Conservation (phyloP, 2,888 invertebrate genomes). For the Aleiodes alternator region DNA sequence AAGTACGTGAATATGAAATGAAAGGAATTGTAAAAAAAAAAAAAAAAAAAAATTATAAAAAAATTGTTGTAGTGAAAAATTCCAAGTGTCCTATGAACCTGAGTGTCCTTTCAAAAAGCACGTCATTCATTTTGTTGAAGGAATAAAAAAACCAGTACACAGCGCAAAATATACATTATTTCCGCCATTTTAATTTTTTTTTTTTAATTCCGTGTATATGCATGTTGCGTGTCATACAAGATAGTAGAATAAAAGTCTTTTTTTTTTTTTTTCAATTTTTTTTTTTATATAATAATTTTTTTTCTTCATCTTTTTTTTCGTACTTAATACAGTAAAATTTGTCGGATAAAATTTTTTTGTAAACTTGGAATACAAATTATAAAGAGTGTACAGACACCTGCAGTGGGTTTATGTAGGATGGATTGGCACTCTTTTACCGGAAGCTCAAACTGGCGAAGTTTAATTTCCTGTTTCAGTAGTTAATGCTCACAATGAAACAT, state of each 20-base stretch:
- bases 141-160: constrained; percentile 47
- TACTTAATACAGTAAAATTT: constrained; percentile 61
- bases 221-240: constrained; percentile 39
- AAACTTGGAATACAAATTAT: constrained; percentile 63
- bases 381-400: constrained; percentile 58
- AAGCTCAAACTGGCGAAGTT: constrained; percentile 45
- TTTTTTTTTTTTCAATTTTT: constrained; percentile 32
- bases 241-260: constrained; percentile 54
- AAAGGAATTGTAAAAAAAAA: not conserved
- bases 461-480: constrained; percentile 42
- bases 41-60: not conserved
- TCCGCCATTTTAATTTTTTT: constrained; percentile 40
- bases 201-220: not conserved
- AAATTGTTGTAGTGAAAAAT: constrained; percentile 3
- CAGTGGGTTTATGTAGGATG: constrained; percentile 56
- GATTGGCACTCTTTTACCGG: constrained; percentile 48
- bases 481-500: not conserved
- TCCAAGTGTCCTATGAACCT: not conserved
- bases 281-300: constrained; percentile 52
- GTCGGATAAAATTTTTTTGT: constrained; percentile 62
- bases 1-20: not conserved
- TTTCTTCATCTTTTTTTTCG: constrained; percentile 17
- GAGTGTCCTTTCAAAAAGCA: constrained; percentile 31
- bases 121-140: constrained; percentile 9
- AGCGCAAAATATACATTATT: constrained; percentile 56